Conservation (phyloP, 2,797 vertebrate genomes). For the Mus caroli region DNA sequence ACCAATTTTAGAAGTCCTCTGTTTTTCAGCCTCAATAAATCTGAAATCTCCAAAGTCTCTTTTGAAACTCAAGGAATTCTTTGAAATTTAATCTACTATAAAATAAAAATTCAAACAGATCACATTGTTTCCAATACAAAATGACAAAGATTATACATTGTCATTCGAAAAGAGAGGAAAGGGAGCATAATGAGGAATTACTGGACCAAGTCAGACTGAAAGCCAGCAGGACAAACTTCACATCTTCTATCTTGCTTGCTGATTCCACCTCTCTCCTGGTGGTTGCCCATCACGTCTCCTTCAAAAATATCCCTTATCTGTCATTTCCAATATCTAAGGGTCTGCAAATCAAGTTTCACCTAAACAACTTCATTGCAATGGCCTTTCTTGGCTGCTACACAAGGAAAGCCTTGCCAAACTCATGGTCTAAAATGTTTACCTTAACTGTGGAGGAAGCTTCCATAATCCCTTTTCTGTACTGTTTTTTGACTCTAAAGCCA, state of each 20-base stretch:
- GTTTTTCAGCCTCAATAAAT: neutral
- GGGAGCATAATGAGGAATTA: neutral
- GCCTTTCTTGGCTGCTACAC: neutral
- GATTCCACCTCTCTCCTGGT: neutral
- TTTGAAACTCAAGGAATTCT: too few relatives aligned
- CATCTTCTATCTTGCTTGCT: neutral
- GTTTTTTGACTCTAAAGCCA: too few relatives aligned
- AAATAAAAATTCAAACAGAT: too few relatives aligned
- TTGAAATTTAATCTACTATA: too few relatives aligned
- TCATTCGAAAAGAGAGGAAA: neutral
- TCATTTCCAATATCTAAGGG: neutral
- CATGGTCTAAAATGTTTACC: neutral
- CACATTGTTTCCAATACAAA: too few relatives aligned
- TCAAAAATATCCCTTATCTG: neutral
- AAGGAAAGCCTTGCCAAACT: neutral
- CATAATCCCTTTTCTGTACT: too few relatives aligned
- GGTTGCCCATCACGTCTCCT: neutral
- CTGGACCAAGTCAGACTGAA: neutral
- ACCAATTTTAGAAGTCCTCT: neutral
- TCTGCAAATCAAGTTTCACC: neutral
- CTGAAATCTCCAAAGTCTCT: neutral
- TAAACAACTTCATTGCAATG: neutral
- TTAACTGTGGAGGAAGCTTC: neutral
- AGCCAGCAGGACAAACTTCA: neutral
- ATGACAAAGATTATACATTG: too few relatives aligned